Percentiles rank a stretch among this genome's conserved stretches.
Conservation (phyloP, 2,797 vertebrate genomes). For the Euthynnus affinis region DNA sequence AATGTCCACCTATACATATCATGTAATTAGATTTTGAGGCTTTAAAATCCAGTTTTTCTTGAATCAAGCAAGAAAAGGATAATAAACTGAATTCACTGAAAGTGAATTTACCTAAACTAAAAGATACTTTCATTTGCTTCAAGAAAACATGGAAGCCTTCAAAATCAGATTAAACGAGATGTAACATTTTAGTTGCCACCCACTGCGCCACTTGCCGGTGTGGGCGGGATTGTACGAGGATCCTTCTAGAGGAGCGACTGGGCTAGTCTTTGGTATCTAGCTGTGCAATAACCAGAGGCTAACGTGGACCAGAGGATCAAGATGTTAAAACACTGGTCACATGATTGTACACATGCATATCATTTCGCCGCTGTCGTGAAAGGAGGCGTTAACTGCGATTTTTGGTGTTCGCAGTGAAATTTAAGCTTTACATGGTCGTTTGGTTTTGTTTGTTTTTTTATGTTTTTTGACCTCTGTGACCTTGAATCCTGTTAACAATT, state of each 20-base stretch:
- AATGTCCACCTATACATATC: constrained; percentile 15
- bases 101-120: background rate
- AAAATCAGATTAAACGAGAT: constrained; percentile 32
- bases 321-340: constrained; percentile 66
- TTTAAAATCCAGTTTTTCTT: constrained; percentile 13
- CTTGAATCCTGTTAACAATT: constrained; percentile 45
- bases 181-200: constrained; percentile 22
- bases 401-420: constrained; percentile 20
- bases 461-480: constrained; percentile 31
- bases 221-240: constrained; percentile 53
- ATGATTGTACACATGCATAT: constrained; percentile 84
- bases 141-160: background rate
- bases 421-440: constrained; percentile 40
- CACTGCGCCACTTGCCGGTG: constrained; percentile 29
- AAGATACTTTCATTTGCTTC: constrained; percentile 26
- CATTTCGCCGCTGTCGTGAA: constrained; percentile 42
- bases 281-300: constrained; percentile 79
- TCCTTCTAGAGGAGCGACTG: constrained; percentile 47
- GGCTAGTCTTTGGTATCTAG: constrained; percentile 85
- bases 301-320: constrained; percentile 51
- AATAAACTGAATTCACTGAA: no score
- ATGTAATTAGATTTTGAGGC: constrained; percentile 26
- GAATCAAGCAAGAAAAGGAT: background rate
- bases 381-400: constrained; percentile 39
- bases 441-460: no score